A percentile compares a stretch with the other conserved stretches of the same genome.
Evolutionary conservation across 1,140 invertebrate genomes (phyloP).

Genomic region (Uloborus diversus): DNA sequence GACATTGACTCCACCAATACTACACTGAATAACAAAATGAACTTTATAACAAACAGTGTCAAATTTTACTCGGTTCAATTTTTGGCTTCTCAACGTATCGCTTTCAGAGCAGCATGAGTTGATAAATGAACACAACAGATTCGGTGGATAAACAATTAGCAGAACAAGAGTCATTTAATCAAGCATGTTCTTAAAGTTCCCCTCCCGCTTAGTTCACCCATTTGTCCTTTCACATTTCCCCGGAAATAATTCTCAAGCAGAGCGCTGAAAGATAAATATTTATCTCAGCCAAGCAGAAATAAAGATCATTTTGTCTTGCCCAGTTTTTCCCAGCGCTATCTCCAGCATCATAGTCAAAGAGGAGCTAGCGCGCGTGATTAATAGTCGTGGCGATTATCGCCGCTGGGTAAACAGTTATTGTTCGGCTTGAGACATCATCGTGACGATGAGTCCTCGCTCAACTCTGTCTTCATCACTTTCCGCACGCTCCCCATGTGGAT

Average conservation of each 20-base stretch:
- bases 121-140: no score
- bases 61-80: no score
- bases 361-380: slow-evolving; percentile 14
- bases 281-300: background rate
- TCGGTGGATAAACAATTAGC: no score
- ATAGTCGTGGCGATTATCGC: slow-evolving; percentile 26
- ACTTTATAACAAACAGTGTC: no score
- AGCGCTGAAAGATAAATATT: background rate
- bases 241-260: background rate
- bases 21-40: no score
- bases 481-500: slow-evolving; percentile 11
- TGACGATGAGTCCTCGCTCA: background rate
- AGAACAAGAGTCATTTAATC: no score
- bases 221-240: no score
- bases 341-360: background rate
- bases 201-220: no score
- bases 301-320: background rate
- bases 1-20: no score
- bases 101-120: no score
- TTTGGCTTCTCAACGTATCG: no score
- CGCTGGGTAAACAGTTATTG: slow-evolving; percentile 13
- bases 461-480: slow-evolving; percentile 23
- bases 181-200: no score
- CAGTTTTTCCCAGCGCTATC: background rate
- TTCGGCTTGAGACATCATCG: background rate